These are phyloP conservation scores for Dendrophyllia cribrosa DNA, from an alignment of 64 coral and sea anemone genomes.

Conservation along the genomic window DNA sequence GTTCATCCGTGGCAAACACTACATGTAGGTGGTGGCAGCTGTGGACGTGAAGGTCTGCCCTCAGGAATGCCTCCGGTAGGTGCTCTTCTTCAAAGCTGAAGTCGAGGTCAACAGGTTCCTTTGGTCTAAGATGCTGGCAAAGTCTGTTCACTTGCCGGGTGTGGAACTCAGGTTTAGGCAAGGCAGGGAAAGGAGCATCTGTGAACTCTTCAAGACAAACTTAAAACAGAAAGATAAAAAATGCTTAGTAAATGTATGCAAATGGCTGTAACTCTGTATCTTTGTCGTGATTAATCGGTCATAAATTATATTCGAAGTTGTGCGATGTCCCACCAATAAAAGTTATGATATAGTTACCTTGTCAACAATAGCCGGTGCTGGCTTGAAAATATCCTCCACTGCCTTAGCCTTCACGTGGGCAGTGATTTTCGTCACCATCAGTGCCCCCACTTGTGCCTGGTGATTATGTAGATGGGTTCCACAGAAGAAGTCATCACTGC, in stretches of 20 bases:
- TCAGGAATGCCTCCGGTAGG: too few species aligned
- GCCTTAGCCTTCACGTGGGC: conserved; percentile 17
- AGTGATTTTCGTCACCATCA: neutral
- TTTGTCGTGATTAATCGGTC: neutral
- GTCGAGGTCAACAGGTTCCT: too few species aligned
- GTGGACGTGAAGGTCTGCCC: neutral
- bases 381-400: conserved; percentile 3
- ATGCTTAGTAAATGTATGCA: neutral
- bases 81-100: too few species aligned
- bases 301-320: neutral
- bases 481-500: neutral
- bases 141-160: too few species aligned
- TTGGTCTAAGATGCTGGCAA: too few species aligned
- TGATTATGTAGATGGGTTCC: conserved; percentile 6
- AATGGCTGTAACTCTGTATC: neutral
- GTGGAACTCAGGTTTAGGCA: neutral
- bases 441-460: conserved; percentile 12
- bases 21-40: neutral
- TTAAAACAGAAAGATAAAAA: neutral
- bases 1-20: neutral
- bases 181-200: neutral
- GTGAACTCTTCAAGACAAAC: neutral
- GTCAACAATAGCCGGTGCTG: conserved; percentile 33
- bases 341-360: conserved; percentile 2
- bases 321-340: too few species aligned